Conservation (phyloP, 1,140 invertebrate genomes). For the Amyelois transitella region DNA sequence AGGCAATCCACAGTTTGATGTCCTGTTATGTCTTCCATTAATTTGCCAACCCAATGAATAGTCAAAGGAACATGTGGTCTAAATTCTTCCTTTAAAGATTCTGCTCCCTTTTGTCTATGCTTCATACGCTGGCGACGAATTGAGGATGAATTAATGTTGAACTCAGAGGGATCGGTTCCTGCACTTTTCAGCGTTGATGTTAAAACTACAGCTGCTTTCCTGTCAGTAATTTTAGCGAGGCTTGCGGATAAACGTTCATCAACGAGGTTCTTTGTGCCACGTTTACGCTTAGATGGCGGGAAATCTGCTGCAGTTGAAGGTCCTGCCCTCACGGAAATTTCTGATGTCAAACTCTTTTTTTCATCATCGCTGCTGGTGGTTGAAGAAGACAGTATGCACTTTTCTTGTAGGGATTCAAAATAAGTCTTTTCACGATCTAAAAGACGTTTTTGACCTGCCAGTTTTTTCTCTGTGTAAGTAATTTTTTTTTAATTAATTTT, state of each 20-base stretch:
- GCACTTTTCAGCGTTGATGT: conserved; percentile 22
- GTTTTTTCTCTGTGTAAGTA: background rate
- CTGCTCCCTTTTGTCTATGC: conserved; percentile 9
- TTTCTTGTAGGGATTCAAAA: conserved; percentile 6
- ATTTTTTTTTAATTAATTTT: background rate
- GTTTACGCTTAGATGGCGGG: conserved; percentile 7
- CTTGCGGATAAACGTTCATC: conserved; percentile 16
- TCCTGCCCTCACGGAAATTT: background rate
- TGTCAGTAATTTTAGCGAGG: conserved; percentile 25
- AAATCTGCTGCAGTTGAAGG: background rate
- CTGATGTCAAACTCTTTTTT: background rate
- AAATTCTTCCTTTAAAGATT: conserved; percentile 22
- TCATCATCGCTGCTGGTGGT: background rate
- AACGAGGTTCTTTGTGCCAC: conserved; percentile 15
- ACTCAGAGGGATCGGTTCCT: conserved; percentile 15
- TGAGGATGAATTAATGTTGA: conserved; percentile 20
- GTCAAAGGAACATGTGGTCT: conserved; percentile 23
- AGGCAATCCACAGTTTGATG: conserved; percentile 32
- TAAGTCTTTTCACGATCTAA: conserved; percentile 3
- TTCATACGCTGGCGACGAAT: conserved; percentile 23
- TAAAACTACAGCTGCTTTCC: conserved; percentile 25
- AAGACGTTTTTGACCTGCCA: conserved; percentile 1
- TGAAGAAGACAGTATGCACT: conserved; percentile 11
- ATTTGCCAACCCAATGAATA: conserved; percentile 14
- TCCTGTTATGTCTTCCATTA: conserved; percentile 23